These are phyloP conservation scores for Orestias chungarensis DNA, from an alignment of 2,797 vertebrate species.

Conservation along the genomic window DNA sequence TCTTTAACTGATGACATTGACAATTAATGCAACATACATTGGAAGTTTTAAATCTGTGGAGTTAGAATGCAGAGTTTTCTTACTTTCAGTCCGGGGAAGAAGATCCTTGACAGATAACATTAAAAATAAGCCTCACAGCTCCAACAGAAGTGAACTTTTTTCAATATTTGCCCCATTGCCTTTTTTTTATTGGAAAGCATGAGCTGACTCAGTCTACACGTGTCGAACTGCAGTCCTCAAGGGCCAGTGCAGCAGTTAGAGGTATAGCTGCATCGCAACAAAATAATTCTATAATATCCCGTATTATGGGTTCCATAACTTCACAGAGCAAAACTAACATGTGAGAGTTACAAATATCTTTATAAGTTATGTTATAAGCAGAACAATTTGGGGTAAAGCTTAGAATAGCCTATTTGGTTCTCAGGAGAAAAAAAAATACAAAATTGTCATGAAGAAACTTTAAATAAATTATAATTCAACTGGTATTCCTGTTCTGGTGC, in stretches of 20 bases:
- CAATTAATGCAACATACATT: not conserved
- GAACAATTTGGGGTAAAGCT: not conserved
- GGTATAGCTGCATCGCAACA: too few relatives aligned
- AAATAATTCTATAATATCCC: too few relatives aligned
- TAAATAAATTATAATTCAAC: slow-evolving; percentile 8
- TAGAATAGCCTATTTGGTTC: not conserved
- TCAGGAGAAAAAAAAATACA: not conserved
- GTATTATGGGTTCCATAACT: not conserved
- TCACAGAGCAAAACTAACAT: not conserved
- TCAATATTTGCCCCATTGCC: not conserved
- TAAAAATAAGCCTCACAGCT: not conserved
- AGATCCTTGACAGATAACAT: not conserved
- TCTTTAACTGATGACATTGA: not conserved
- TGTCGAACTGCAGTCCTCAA: not conserved
- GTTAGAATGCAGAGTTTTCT: not conserved
- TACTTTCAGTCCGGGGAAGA: not conserved
- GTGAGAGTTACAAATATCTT: not conserved
- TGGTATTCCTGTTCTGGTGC: slow-evolving; percentile 5
- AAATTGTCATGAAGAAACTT: slow-evolving; percentile 10
- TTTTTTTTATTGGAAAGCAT: not conserved
- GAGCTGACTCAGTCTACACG: not conserved
- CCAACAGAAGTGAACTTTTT: not conserved
- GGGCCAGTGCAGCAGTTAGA: not conserved
- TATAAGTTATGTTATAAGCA: not conserved
- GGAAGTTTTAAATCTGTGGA: not conserved